A percentile compares a stretch with the other conserved stretches of the same genome.
Evolutionary conservation across 2,113 vertebrate genomes (phyloP).

Genomic region (Mustelus asterias): DNA sequence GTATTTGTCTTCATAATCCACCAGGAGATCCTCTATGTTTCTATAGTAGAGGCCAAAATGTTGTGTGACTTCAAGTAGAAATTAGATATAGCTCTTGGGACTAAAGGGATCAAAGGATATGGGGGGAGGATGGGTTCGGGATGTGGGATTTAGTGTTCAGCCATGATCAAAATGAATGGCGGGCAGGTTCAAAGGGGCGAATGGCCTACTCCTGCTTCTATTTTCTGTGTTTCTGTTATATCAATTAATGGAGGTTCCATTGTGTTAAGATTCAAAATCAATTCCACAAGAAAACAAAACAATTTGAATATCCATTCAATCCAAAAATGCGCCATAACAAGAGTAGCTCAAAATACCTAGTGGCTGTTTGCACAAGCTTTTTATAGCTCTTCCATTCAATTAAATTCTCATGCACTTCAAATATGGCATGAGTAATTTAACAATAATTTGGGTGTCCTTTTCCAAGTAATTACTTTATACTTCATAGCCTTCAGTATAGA

Average conservation of each 20-base stretch:
- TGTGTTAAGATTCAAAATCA: neutral
- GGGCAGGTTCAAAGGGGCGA: no score
- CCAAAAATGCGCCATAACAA: neutral
- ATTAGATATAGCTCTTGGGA: no score
- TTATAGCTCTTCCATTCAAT: slow-evolving; percentile 27
- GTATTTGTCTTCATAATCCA: neutral
- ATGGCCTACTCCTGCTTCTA: no score
- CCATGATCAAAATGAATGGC: no score
- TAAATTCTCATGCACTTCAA: neutral
- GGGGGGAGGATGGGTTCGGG: no score
- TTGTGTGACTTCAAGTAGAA: no score
- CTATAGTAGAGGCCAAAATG: no score
- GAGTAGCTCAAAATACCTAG: neutral
- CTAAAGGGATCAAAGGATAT: no score
- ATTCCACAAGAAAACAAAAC: neutral
- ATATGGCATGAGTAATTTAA: slow-evolving; percentile 35
- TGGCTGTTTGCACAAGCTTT: slow-evolving; percentile 2
- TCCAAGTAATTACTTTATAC: slow-evolving; percentile 17
- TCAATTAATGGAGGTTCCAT: neutral
- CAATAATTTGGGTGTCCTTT: slow-evolving; percentile 22
- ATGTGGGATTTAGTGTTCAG: no score
- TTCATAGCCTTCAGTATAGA: slow-evolving; percentile 20
- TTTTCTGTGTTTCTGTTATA: neutral
- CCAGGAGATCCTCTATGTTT: neutral
- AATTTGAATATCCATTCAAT: neutral